These are phyloP conservation scores for Trachops cirrhosus DNA, from an alignment of 2,797 vertebrate species.

Conservation along the genomic window DNA sequence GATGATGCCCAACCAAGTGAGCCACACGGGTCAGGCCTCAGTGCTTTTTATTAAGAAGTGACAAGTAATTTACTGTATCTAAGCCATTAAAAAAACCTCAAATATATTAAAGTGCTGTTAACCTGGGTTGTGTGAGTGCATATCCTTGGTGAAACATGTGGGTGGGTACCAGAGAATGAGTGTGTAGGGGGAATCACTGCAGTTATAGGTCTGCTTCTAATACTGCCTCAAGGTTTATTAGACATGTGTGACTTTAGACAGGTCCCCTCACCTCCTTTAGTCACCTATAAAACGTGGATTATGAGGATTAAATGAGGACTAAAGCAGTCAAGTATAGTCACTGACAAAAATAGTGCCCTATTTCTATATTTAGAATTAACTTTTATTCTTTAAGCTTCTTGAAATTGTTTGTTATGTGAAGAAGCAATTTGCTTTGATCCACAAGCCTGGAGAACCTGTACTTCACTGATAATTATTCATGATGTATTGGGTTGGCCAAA, in stretches of 20 bases:
- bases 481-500: background rate
- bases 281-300: background rate
- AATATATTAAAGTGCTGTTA: background rate
- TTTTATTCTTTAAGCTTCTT: slow-evolving; percentile 47
- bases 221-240: background rate
- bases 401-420: slow-evolving; percentile 52
- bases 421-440: background rate
- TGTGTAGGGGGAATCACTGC: background rate
- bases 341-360: background rate
- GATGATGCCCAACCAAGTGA: background rate
- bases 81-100: slow-evolving; percentile 31
- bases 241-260: background rate
- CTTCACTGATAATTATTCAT: slow-evolving; percentile 12
- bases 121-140: background rate
- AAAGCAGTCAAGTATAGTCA: slow-evolving; percentile 6
- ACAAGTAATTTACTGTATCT: background rate
- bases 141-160: background rate
- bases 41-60: slow-evolving; percentile 36
- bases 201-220: background rate
- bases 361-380: slow-evolving; percentile 1
- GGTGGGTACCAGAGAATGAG: background rate
- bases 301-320: background rate
- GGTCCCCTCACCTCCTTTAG: background rate
- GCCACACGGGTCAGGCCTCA: background rate
- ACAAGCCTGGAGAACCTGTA: background rate